Conservation (phyloP, 2,113 vertebrate genomes). For the Urocitellus parryii region DNA sequence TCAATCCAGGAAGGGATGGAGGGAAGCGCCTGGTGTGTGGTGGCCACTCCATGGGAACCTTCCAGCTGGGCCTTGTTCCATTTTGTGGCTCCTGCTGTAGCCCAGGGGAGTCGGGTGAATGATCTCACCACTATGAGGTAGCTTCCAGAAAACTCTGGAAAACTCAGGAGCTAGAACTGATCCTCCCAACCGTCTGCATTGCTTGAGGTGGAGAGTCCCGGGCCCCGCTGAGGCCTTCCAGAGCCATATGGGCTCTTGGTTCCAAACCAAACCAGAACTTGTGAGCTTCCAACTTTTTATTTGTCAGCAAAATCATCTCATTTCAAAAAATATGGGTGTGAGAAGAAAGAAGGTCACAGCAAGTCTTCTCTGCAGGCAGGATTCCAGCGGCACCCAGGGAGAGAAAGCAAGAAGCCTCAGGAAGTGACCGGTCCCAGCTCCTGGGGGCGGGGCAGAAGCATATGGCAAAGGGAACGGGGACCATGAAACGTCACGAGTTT, state of each 20-base stretch:
- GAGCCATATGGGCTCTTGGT: neutral
- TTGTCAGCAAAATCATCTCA: constrained; percentile 23
- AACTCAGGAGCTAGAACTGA: neutral
- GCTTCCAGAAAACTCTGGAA: neutral
- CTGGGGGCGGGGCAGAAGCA: accelerated
- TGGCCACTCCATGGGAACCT: neutral
- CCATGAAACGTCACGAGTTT: neutral
- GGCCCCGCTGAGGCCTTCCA: neutral
- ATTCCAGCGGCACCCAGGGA: neutral
- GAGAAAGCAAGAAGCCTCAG: neutral
- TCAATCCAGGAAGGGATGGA: neutral
- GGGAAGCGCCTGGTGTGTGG: neutral
- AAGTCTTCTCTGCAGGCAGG: neutral
- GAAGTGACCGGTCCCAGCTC: neutral
- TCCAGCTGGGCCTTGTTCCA: neutral
- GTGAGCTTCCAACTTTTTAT: neutral
- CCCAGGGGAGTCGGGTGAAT: neutral
- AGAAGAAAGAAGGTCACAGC: neutral
- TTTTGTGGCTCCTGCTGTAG: neutral
- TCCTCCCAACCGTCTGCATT: neutral
- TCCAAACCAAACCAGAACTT: constrained; percentile 1
- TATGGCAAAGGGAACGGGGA: neutral
- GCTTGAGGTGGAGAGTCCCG: neutral
- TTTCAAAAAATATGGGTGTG: neutral
- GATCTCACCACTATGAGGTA: neutral